These are phyloP conservation scores for Seriola rivoliana DNA, from an alignment of 2,113 vertebrate genomes.

Conservation along the genomic window DNA sequence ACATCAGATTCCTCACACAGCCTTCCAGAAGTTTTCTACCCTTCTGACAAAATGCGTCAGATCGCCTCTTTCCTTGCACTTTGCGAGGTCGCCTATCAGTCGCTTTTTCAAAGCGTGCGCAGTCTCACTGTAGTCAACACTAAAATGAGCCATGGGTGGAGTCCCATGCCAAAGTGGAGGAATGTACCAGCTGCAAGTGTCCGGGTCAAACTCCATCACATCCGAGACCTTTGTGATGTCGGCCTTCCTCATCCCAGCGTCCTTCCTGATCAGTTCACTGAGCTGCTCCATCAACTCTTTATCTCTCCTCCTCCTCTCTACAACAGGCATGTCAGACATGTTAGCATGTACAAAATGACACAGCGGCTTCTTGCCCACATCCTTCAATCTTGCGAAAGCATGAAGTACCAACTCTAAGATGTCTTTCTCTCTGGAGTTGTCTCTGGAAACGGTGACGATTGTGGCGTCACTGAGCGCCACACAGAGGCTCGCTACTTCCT, in stretches of 20 bases:
- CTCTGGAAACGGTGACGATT: slow-evolving; percentile 67
- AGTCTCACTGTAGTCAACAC: slow-evolving; percentile 54
- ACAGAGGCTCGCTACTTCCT: slow-evolving; percentile 70
- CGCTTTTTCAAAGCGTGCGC: slow-evolving; percentile 59
- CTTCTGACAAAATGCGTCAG: slow-evolving; percentile 55
- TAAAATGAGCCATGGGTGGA: slow-evolving; percentile 72
- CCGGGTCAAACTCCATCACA: slow-evolving; percentile 61
- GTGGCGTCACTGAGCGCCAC: slow-evolving; percentile 67
- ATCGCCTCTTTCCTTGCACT: slow-evolving; percentile 1
- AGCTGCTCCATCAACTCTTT: slow-evolving; percentile 56
- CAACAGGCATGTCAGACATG: slow-evolving; percentile 28
- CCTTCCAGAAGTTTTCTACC: slow-evolving; percentile 54
- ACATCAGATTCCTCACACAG: slow-evolving; percentile 1
- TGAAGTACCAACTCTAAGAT: slow-evolving; percentile 82
- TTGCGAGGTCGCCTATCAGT: slow-evolving; percentile 42
- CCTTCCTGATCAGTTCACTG: slow-evolving; percentile 55
- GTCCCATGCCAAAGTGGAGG: slow-evolving; percentile 69
- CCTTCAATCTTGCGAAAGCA: slow-evolving; percentile 81
- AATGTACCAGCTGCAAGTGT: slow-evolving; percentile 65
- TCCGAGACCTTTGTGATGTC: slow-evolving; percentile 63
- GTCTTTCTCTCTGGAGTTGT: slow-evolving; percentile 77
- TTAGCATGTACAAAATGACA: slow-evolving; percentile 74
- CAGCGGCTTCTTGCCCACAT: slow-evolving; percentile 51
- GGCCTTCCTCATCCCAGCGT: slow-evolving; percentile 45
- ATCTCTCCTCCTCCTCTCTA: slow-evolving; percentile 42